A percentile compares a stretch with the other conserved stretches of the same genome.
phyloP scores from a whole-genome alignment of 2,888 invertebrate species.

The Temnothorax rugatulus region DNA sequence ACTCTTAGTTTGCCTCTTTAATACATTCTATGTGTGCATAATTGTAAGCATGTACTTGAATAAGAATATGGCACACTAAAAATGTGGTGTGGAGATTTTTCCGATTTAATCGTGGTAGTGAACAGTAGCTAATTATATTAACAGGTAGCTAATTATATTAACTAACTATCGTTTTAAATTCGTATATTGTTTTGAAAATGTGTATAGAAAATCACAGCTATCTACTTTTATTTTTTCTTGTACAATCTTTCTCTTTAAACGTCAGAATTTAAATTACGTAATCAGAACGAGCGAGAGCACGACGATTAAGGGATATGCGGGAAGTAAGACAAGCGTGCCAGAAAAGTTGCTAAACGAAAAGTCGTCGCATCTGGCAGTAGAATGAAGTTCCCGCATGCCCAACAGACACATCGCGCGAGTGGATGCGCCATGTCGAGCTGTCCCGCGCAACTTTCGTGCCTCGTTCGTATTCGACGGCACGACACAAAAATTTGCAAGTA shows the following conservation, averaged over 20 bases:
- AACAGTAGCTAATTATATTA: neutral
- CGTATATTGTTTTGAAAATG: neutral
- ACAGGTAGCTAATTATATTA: neutral
- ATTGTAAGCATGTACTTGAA: neutral
- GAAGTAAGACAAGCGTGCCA: slow-evolving; percentile 23
- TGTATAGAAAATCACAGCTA: too few species aligned
- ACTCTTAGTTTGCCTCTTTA: neutral
- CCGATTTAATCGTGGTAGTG: neutral
- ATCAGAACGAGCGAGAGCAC: neutral
- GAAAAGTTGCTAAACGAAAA: slow-evolving; percentile 53
- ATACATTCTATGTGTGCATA: neutral
- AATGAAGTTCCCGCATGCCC: slow-evolving; percentile 61
- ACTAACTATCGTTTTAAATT: neutral
- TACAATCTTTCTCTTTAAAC: neutral
- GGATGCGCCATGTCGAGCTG: slow-evolving; percentile 58
- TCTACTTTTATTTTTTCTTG: neutral
- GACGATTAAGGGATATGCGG: slow-evolving; percentile 1
- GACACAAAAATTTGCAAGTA: slow-evolving; percentile 73
- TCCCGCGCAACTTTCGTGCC: slow-evolving; percentile 54
- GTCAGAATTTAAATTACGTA: slow-evolving; percentile 1
- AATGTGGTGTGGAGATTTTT: neutral
- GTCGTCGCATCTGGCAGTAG: slow-evolving; percentile 64
- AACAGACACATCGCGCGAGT: slow-evolving; percentile 66
- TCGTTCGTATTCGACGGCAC: slow-evolving; percentile 64
- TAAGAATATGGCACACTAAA: neutral